phyloP scores from a whole-genome alignment of 2,113 vertebrate species.

The Lethenteron reissneri region DNA sequence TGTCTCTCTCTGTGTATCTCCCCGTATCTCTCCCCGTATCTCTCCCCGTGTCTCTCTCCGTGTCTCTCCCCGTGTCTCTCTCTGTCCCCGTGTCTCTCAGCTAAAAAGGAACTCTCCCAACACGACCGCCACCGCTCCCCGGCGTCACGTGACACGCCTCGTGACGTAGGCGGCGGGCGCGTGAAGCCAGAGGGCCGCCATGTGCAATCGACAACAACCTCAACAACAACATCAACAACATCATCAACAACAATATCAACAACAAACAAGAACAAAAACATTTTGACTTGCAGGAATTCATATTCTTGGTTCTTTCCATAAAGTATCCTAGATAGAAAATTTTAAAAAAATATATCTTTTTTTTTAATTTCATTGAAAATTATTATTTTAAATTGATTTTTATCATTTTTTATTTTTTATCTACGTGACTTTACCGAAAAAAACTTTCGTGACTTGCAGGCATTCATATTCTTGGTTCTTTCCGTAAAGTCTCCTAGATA shows the following conservation, averaged over 20 bases:
- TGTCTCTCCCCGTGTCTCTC: background rate
- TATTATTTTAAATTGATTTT: too few species aligned
- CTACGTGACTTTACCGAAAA: too few species aligned
- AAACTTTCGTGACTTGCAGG: too few species aligned
- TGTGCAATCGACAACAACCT: background rate
- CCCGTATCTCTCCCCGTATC: too few species aligned
- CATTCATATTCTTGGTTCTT: too few species aligned
- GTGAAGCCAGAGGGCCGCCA: background rate
- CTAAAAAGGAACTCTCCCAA: background rate
- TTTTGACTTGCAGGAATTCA: too few species aligned
- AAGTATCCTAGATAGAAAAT: too few species aligned
- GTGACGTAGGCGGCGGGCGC: background rate
- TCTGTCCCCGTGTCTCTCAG: background rate
- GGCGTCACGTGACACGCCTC: background rate
- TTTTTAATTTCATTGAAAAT: too few species aligned
- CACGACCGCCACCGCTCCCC: background rate
- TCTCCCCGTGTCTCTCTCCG: background rate
- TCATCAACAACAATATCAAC: background rate
- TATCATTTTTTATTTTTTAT: too few species aligned
- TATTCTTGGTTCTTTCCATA: too few species aligned
- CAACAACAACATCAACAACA: background rate
- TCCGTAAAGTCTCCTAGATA: too few species aligned
- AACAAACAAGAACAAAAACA: background rate
- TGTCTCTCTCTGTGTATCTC: background rate
- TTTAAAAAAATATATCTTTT: too few species aligned